Evolutionary conservation across 1,140 invertebrate genomes (phyloP), one percentile per base, ranked within the genome.

Genomic region (Amphibalanus amphitrite): DNA sequence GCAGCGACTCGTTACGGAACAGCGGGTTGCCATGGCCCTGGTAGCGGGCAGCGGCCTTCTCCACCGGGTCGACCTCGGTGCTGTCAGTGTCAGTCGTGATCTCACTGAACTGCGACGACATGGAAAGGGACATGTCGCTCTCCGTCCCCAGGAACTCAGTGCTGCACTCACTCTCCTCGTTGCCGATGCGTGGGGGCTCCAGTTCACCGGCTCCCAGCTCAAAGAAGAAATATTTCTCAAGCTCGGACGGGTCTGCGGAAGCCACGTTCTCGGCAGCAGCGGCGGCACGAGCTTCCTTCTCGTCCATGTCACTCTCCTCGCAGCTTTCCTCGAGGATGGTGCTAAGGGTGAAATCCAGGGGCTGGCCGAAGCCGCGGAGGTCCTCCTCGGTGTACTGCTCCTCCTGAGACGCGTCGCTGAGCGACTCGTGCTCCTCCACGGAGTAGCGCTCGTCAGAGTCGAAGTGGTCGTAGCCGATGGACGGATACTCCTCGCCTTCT

Each of bases 241-340:
- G 78, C 76, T 93, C 90, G 0, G 91, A 92, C 0, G 89, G 86
- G 71, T 80, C 78, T 23, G 74, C 72, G 64, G 75, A 74, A 23
- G 71, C 78, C 71, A 0, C 76, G 76, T 75, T 71, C 79, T 83
- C 67, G 83, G 83, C 77, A 89, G 89, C 69, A 87, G 86, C 80
- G 90, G 90, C n/a, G n/a, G n/a, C n/a, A n/a, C n/a, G n/a, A n/a
- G n/a, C n/a, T n/a, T n/a, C n/a, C n/a, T n/a, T 78, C 68, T 74
- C 74, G 68, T 78, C 78, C 67, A 73, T 74, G 87, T 93, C 81
- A 67, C 78, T 81, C 79, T 95, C 92, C 79, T 95, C 92, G 77
- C 92, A 94, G 73, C 90, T 93, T 79, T 95, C 93, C 81, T 96
- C 93, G 0, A 93, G 87, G 75, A 96, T 96, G 0, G 93, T 96